Conservation (phyloP, 2,888 invertebrate species). For the Drosophila subsilvestris region DNA sequence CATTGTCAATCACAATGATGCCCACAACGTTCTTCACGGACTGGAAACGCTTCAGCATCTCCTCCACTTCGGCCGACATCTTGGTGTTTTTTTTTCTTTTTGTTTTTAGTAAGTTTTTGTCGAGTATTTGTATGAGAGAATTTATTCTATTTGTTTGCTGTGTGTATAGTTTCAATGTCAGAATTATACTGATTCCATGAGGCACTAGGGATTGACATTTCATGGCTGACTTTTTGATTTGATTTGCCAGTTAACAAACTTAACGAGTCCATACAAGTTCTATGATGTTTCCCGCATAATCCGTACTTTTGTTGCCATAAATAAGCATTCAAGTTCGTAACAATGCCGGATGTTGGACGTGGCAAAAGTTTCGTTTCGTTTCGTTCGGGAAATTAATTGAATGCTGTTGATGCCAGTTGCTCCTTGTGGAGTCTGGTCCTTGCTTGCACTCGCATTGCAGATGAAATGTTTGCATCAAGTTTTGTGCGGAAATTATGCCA, state of each 20-base stretch:
- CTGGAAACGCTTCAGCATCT: conserved; percentile 62
- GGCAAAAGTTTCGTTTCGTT: conserved; percentile 50
- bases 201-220: neutral
- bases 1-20: conserved; percentile 59
- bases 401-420: conserved; percentile 60
- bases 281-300: conserved; percentile 37
- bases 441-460: conserved; percentile 62
- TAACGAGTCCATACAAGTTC: conserved; percentile 40
- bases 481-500: conserved; percentile 72
- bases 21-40: conserved; percentile 58
- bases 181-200: neutral
- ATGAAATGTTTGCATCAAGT: conserved; percentile 71
- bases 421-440: conserved; percentile 13
- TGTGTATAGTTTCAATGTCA: neutral
- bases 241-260: conserved; percentile 14
- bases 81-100: neutral
- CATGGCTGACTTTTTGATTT: neutral
- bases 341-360: conserved; percentile 44
- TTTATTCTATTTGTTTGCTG: neutral
- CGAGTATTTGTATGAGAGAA: neutral
- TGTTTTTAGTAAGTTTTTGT: neutral
- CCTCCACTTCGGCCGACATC: conserved; percentile 70
- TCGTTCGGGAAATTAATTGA: conserved; percentile 68
- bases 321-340: conserved; percentile 60
- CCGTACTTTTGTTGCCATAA: conserved; percentile 42